Evolutionary conservation across 64 coral and sea anemone genomes (phyloP).

Genomic region (Stichodactyla helianthus): DNA sequence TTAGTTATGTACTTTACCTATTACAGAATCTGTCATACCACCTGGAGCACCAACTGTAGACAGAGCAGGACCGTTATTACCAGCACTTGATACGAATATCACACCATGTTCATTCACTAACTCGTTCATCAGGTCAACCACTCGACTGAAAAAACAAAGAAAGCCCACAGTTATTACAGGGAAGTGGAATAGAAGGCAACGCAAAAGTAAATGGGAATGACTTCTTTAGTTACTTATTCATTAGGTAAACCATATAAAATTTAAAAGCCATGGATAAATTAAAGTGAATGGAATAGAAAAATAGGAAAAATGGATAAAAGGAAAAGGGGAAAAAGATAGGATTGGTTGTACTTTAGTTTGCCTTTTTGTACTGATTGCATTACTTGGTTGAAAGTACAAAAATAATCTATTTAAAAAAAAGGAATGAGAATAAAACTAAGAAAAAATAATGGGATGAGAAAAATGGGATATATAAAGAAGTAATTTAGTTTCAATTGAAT

Average conservation of each 20-base stretch:
- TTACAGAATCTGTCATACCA: slow-evolving; percentile 73
- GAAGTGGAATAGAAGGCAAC: background rate
- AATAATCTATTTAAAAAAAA: background rate
- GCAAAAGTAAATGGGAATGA: background rate
- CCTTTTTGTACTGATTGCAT: no score
- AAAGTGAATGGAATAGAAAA: background rate
- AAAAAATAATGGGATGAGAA: background rate
- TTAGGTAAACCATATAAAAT: no score
- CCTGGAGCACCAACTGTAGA: slow-evolving; percentile 88
- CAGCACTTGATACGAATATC: slow-evolving; percentile 95
- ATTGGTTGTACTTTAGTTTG: background rate
- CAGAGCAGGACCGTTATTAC: slow-evolving; percentile 94
- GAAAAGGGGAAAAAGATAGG: background rate
- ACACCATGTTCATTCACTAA: slow-evolving; percentile 95
- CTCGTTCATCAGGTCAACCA: slow-evolving; percentile 92
- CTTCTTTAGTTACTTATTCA: no score
- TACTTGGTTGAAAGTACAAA: no score
- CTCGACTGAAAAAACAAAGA: slow-evolving; percentile 47
- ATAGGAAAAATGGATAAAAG: no score
- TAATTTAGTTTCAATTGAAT: background rate
- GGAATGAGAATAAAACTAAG: background rate
- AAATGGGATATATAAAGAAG: background rate
- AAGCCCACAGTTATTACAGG: background rate
- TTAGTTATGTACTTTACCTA: slow-evolving; percentile 43
- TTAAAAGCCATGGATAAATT: background rate